Base-by-base conservation (phyloP, 2,888 invertebrate species). In the Drosophila cognata region DNA sequence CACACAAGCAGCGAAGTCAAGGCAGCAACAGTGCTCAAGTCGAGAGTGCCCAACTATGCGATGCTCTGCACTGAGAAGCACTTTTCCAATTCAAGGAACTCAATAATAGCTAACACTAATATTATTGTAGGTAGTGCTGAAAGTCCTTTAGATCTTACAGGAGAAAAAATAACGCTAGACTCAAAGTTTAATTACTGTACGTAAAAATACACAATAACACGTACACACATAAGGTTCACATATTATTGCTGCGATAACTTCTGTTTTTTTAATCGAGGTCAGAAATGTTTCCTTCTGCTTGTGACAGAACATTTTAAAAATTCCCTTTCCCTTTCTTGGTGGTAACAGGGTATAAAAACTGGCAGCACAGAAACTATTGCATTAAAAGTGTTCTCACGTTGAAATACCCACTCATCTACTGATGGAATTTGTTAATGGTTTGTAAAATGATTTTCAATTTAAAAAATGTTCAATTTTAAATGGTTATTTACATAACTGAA, bases 321-420 rank as follows among this genome's bases (percentile, higher is more conserved):
- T 46, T 46, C 46, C 8, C 16, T 46, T 46, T 25, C 4, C 4
- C 25, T 16, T 46, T 16, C 16, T 46, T 16, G 2, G 25, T 46
- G 7, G 46, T 25, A 25, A 25, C 25, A 25, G 46, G 16, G 46
- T 25, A 46, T 46, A 53, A 73, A 77, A 59, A 55, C n/a, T 13
- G 25, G 18, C 38, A 10, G 33, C 25, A 35, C 10, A 48, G 48
- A 66, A 64, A 52, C 50, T 29, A 48, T 11, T 51, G 11, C 18
- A 31, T 16, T 21, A 10, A 18, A 29, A 46, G 18, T 41, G 18
- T 31, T n/a, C 16, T 16, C n/a, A 46, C n/a, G 11, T 16, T 11
- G 21, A 38, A 13, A 67, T 63, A 65, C 65, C 61, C 65, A 41
- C 16, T 35, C 16, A 13, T 4, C 5, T 0, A 8, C 16, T 8